A percentile compares a stretch with the other conserved stretches of the same genome.
Evolutionary conservation across 2,888 invertebrate genomes (phyloP).

Genomic region (Epiblema foenella): DNA sequence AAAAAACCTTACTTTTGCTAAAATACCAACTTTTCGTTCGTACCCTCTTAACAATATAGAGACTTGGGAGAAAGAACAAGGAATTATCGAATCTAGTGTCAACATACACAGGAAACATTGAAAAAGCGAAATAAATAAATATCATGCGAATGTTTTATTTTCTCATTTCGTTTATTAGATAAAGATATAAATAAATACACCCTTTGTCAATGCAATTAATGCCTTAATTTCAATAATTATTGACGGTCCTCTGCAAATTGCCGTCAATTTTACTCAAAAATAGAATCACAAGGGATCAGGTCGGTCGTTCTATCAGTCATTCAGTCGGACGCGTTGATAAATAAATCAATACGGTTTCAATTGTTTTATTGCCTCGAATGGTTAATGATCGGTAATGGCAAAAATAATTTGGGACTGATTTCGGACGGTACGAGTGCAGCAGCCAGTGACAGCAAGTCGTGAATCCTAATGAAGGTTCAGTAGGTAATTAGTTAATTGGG

Average conservation of each 20-base stretch:
- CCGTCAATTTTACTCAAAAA: constrained; percentile 19
- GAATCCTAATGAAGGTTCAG: constrained; percentile 1
- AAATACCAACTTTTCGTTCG: no score
- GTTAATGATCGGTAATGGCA: constrained; percentile 20
- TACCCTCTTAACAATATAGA: not conserved
- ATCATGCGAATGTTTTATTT: not conserved
- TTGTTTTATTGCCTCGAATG: constrained; percentile 7
- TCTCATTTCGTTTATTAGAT: not conserved
- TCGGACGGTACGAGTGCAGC: not conserved
- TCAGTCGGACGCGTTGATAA: not conserved
- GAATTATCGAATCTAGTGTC: not conserved
- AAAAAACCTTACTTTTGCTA: no score
- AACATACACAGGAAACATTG: not conserved
- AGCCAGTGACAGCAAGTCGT: not conserved
- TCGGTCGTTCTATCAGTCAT: constrained; percentile 9
- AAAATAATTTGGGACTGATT: not conserved
- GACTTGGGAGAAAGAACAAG: not conserved
- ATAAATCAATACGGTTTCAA: constrained; percentile 17
- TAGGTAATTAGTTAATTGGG: not conserved
- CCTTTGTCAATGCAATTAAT: not conserved
- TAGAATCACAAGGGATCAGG: constrained; percentile 13
- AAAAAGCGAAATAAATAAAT: not conserved
- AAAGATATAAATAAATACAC: not conserved
- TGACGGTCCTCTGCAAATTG: not conserved
- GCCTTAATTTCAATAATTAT: constrained; percentile 5